Conservation (phyloP, 2,888 invertebrate species). For the Acholoe squamosa region DNA sequence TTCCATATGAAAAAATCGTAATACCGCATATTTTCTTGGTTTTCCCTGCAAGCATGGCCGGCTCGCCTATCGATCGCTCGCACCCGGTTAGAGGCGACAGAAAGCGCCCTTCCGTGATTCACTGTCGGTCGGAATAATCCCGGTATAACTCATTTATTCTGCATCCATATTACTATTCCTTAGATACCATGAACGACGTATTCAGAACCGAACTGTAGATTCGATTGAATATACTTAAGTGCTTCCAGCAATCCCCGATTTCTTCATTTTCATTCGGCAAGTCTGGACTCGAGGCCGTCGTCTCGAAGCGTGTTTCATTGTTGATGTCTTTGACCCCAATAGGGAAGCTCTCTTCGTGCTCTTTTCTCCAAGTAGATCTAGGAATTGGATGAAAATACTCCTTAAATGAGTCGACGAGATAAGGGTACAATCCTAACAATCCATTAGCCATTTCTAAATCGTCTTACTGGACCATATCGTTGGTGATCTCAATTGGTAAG, state of each 20-base stretch:
- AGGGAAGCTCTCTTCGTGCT: background rate
- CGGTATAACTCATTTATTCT: too few species aligned
- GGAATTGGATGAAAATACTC: too few species aligned
- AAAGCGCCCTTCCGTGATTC: constrained; percentile 33
- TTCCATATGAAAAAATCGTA: background rate
- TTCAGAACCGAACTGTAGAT: background rate
- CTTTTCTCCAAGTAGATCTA: background rate
- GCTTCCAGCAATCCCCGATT: background rate
- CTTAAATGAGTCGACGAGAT: too few species aligned
- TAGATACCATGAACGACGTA: too few species aligned
- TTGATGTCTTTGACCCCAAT: constrained; percentile 61
- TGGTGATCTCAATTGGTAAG: too few species aligned
- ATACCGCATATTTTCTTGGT: constrained; percentile 25
- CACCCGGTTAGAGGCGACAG: background rate
- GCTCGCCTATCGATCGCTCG: background rate
- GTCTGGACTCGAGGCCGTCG: constrained; percentile 18
- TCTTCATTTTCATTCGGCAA: constrained; percentile 41
- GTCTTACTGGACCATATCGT: too few species aligned
- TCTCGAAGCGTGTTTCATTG: constrained; percentile 61
- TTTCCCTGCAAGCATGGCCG: constrained; percentile 54
- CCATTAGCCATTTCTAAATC: too few species aligned
- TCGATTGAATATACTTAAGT: background rate
- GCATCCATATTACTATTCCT: too few species aligned
- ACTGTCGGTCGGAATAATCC: background rate
- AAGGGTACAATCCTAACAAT: too few species aligned